Evolutionary conservation across 2,888 invertebrate species (phyloP), one percentile per base, ranked within the genome.

Genomic region (Cryptosula pallasiana): DNA sequence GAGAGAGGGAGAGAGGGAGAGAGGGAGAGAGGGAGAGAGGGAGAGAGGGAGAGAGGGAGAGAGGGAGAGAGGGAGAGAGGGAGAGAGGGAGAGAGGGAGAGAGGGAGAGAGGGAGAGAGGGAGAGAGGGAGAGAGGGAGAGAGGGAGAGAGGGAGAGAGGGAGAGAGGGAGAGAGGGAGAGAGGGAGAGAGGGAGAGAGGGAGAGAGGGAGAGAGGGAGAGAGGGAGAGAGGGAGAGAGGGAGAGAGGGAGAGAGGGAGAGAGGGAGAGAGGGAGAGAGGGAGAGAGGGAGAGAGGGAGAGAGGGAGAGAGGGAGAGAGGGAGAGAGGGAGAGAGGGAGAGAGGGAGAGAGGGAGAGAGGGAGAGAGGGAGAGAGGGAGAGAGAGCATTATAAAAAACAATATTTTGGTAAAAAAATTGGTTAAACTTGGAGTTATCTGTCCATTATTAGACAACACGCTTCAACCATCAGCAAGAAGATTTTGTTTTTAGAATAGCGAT

Each of bases 281-380:
- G 45, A 45, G 45, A 45, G 5, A 25, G 69, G 29, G 25, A 25
- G 32, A 9, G 27, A 58, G 23, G 34, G 34, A 27, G 69, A 9
- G 69, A 69, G 16, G 32, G 34, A 69, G 69, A 27, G 69, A 9
- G 34, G 69, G 69, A 13, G 32, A 32, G 34, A 69, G 29, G 34
- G 29, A 69, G 29, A 9, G 69, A 9, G 25, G 16, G 69, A 69
- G 69, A 34, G 29, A 9, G 69, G 16, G 20, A 69, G 20, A 69
- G 69, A 27, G 16, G 36, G 25, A 35, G 34, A 35, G 3, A 35
- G 34, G 73, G 75, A 45, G 45, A 45, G 45, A 45, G 45, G 45
- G 45, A 45, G 45, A 45, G 45, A 45, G 45, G 45, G 45, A 45
- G 45, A 45, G 45, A 45, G 45, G 45, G 45, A 45, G 45, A 45